These are phyloP conservation scores for Nycticorax nycticorax DNA, from an alignment of 2,113 vertebrate genomes.

Conservation along the genomic window DNA sequence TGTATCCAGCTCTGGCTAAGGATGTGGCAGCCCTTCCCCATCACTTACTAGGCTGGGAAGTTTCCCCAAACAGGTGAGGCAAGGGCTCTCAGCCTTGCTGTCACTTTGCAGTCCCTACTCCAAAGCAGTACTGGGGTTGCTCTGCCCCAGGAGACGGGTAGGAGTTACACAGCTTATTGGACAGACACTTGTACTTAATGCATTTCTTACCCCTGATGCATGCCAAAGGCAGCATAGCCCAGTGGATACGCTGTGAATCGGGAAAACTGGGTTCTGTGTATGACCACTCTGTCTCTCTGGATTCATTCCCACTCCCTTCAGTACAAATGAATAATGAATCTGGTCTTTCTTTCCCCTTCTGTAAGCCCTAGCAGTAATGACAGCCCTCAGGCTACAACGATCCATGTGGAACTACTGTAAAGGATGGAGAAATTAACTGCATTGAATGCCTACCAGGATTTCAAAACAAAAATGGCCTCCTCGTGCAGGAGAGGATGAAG, in stretches of 20 bases:
- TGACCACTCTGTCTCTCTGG: constrained; percentile 56
- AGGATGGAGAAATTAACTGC: constrained; percentile 52
- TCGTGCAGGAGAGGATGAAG: neutral
- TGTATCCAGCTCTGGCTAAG: neutral
- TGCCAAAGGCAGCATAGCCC: neutral
- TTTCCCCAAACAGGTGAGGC: neutral
- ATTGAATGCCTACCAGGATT: constrained; percentile 27
- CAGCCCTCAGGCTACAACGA: constrained; percentile 50
- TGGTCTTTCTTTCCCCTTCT: constrained; percentile 51
- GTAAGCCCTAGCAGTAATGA: constrained; percentile 56
- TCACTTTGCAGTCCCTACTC: neutral
- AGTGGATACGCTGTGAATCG: neutral
- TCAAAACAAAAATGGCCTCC: constrained; percentile 26
- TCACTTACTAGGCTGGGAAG: neutral
- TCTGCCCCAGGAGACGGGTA: neutral
- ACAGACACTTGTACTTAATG: constrained; percentile 58
- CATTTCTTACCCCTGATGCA: constrained; percentile 3
- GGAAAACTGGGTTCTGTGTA: neutral
- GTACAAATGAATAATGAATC: constrained; percentile 62
- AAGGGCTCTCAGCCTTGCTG: neutral
- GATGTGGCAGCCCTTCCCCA: neutral
- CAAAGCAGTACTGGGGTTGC: neutral
- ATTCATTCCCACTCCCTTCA: constrained; percentile 37
- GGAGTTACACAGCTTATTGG: neutral
- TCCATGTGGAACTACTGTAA: neutral